Evolutionary conservation across 2,888 invertebrate species (phyloP), one percentile per base, ranked within the genome.

Genomic region (Seira sanloemensis): DNA sequence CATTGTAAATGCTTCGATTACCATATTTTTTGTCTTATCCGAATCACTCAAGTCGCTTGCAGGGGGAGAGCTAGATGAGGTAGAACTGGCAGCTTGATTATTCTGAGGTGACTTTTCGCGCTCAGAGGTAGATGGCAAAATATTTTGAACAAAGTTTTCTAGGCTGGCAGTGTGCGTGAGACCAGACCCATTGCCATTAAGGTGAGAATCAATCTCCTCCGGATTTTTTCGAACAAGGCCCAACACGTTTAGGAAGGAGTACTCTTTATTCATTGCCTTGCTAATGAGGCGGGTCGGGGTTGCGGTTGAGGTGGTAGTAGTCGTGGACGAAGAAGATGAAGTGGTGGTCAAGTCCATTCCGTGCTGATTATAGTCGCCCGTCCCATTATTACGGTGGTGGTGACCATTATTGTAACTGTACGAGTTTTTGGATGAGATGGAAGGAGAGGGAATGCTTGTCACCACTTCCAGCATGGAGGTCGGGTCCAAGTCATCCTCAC

Each of bases 401-500:
- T 66, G 78, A 18, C 71, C 67, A 37, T 71, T 79, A n/a, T n/a
- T n/a, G 19, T 82, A 66, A 7, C 69, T 79, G 24, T 79, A 79
- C 16, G 66, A 67, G 21, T 73, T 74, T 23, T 54, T 21, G n/a
- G 81, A 65, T 0, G 74, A 74, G 4, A 23, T 75, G 4, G 74
- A 27, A 5, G 81, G 62, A 0, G 85, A 76, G 21, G 78, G 72
- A 62, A 71, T 83, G 25, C 77, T 84, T 2, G 87, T 87, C 65
- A 78, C 84, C 1, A 88, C 82, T 76, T 89, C 87, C 1, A 89
- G 74, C 84, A 89, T 86, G 9, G 89, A 87, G 0, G 87, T 86
- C 1, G 89, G 89, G 58, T 88, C 89, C 50, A 89, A 54, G 18
- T 71, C 86, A 21, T 88, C 88, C 82, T 58, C 78, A 46, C 46